phyloP scores from a whole-genome alignment of 2,797 vertebrate genomes.

The Cossypha niveicapilla region DNA sequence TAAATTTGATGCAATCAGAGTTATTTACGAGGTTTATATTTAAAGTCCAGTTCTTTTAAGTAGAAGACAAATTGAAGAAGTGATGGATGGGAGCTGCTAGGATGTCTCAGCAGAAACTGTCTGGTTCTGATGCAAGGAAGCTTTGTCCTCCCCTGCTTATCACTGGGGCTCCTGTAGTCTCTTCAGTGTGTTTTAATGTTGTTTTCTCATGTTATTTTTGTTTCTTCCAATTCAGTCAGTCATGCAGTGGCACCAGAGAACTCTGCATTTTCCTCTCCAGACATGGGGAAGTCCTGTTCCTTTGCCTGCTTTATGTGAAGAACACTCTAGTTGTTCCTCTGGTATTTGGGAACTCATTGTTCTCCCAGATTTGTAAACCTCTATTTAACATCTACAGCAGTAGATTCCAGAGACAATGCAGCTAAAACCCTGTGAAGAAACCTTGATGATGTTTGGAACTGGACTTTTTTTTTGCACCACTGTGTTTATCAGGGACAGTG shows the following conservation, averaged over 20 bases:
- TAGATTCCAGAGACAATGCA: background rate
- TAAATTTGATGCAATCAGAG: background rate
- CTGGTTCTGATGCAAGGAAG: background rate
- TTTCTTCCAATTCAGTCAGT: background rate
- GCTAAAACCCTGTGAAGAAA: background rate
- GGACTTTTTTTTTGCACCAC: background rate
- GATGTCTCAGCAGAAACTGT: background rate
- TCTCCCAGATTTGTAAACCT: background rate
- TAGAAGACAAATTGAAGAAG: background rate
- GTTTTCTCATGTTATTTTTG: background rate
- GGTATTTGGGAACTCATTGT: background rate
- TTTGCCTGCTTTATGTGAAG: background rate
- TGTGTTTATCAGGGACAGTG: background rate
- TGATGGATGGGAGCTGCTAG: background rate
- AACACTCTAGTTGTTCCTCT: background rate
- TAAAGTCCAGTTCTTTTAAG: background rate
- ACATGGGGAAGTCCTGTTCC: accelerated
- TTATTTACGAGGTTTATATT: background rate
- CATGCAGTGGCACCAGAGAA: background rate
- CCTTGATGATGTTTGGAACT: background rate
- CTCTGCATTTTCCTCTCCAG: background rate
- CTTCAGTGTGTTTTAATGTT: background rate
- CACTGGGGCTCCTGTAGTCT: background rate
- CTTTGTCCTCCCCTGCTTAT: background rate
- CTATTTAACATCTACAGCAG: background rate